Conservation (phyloP, 2,888 invertebrate genomes). For the Gymnosoma rotundatum region DNA sequence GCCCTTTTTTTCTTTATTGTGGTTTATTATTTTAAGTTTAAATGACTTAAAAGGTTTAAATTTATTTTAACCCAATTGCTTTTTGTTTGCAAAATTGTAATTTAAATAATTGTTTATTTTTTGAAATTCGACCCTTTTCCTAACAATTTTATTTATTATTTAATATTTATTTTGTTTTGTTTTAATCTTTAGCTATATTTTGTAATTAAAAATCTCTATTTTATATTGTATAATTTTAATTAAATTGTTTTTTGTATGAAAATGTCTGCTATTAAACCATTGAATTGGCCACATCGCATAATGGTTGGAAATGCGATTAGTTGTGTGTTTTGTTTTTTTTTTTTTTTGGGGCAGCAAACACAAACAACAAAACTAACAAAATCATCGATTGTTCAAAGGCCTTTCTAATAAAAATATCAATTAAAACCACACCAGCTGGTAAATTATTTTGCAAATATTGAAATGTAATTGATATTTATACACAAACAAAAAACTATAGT, state of each 20-base stretch:
- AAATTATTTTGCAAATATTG: slow-evolving; percentile 16
- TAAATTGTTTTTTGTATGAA: slow-evolving; percentile 18
- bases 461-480: slow-evolving; percentile 35
- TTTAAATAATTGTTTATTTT: slow-evolving; percentile 15
- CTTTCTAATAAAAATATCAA: slow-evolving; percentile 9
- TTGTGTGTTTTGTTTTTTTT: too few species aligned
- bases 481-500: not conserved
- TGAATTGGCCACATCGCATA: slow-evolving; percentile 18
- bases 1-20: not conserved
- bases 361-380: too few species aligned
- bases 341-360: not conserved
- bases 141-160: not conserved
- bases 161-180: not conserved
- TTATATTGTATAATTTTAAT: slow-evolving; percentile 47
- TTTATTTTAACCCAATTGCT: not conserved
- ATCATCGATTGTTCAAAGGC: not conserved
- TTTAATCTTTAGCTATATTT: not conserved
- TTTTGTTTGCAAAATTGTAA: not conserved
- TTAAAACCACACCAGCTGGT: slow-evolving; percentile 23
- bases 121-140: not conserved
- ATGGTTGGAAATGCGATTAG: slow-evolving; percentile 23
- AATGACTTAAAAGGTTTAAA: not conserved
- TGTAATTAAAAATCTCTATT: slow-evolving; percentile 38
- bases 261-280: slow-evolving; percentile 7
- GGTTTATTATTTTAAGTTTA: not conserved